Conservation (phyloP, 2,888 invertebrate species). For the Apamea anceps region DNA sequence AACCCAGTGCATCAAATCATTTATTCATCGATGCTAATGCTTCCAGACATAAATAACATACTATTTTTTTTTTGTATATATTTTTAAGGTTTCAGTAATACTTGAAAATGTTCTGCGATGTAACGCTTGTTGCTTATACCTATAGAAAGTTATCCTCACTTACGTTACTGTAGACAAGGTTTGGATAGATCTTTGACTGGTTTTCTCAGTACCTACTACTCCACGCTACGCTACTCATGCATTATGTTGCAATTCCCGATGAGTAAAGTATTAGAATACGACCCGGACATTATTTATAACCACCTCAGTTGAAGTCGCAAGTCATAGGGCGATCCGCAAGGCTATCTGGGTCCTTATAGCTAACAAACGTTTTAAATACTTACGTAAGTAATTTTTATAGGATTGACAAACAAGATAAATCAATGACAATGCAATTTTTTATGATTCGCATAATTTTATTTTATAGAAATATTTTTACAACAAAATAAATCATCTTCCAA, state of each 20-base stretch:
- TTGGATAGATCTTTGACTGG: conserved; percentile 16
- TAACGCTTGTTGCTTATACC: neutral
- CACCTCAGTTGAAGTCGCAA: conserved; percentile 12
- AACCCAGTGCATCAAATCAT: too few relatives aligned
- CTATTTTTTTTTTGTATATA: neutral
- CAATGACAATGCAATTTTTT: neutral
- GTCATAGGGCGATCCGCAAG: conserved; percentile 37
- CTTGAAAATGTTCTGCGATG: neutral
- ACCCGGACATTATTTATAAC: conserved; percentile 30
- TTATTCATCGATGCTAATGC: neutral
- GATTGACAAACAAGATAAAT: conserved; percentile 19
- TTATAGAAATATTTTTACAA: neutral
- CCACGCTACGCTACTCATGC: neutral
- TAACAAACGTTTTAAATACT: neutral
- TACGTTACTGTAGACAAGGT: neutral
- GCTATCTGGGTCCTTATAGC: neutral
- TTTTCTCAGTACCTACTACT: conserved; percentile 18
- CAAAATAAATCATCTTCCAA: neutral
- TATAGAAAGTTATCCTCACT: neutral
- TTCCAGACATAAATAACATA: neutral
- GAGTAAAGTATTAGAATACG: conserved; percentile 37
- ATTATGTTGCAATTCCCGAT: conserved; percentile 29
- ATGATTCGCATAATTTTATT: neutral
- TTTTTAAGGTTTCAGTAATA: neutral
- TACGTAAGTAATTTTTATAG: neutral